Evolutionary conservation across 2,113 vertebrate genomes (phyloP).

Genomic region (Melospiza georgiana): DNA sequence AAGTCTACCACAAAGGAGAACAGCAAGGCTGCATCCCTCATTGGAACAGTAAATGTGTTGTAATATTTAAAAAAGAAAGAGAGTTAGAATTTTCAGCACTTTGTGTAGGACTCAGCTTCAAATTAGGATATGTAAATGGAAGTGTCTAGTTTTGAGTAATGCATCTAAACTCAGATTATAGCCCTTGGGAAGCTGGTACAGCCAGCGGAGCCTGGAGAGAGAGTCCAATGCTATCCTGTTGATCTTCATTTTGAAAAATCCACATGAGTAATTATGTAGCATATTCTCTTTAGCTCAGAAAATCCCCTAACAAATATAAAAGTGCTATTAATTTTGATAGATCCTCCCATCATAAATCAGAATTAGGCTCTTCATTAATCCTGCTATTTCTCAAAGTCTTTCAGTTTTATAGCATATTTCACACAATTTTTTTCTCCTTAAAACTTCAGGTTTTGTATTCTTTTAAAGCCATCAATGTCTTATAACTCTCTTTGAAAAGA

Average conservation of each 20-base stretch:
- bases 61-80: not conserved
- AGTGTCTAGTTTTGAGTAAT: not conserved
- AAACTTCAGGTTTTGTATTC: not conserved
- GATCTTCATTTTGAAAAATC: not conserved
- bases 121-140: not conserved
- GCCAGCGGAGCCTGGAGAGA: not conserved
- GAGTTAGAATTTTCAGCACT: not conserved
- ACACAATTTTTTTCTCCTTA: not conserved
- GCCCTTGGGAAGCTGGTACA: not conserved
- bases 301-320: not conserved
- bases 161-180: not conserved
- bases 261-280: not conserved
- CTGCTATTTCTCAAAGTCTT: not conserved
- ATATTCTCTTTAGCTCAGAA: not conserved
- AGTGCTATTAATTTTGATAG: not conserved
- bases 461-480: not conserved
- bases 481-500: not conserved
- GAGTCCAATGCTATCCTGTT: rapidly evolving
- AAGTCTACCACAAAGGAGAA: not conserved
- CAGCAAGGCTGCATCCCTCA: not conserved
- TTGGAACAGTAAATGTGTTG: not conserved
- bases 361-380: not conserved
- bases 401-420: not conserved
- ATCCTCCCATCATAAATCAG: not conserved
- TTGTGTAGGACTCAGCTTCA: not conserved